phyloP scores from a whole-genome alignment of 2,797 vertebrate genomes.

The Momotus momota region DNA sequence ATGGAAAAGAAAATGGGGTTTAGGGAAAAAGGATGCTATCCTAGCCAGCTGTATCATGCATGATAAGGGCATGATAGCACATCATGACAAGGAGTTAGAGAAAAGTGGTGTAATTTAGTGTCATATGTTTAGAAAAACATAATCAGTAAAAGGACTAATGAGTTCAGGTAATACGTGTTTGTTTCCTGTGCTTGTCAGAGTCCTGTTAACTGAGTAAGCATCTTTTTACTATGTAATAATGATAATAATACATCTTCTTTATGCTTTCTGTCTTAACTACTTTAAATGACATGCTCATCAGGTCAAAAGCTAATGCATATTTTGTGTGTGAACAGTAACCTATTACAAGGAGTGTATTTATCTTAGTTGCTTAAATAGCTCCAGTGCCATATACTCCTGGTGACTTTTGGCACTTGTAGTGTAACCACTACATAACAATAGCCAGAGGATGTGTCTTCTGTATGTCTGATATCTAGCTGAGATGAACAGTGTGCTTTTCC shows the following conservation, averaged over 20 bases:
- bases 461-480: neutral
- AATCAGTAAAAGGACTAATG: neutral
- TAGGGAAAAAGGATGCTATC: neutral
- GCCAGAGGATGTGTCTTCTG: neutral
- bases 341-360: neutral
- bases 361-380: conserved; percentile 35
- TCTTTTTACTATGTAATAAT: neutral
- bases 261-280: neutral
- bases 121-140: neutral
- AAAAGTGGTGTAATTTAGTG: neutral
- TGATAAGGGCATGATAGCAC: neutral
- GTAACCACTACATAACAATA: neutral
- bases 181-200: neutral
- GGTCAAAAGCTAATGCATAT: conserved; percentile 55
- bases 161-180: neutral
- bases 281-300: neutral
- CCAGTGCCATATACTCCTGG: neutral
- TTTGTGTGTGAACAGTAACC: conserved; percentile 19
- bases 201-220: neutral
- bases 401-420: neutral
- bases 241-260: neutral
- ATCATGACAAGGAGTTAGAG: neutral
- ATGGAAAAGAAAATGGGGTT: neutral
- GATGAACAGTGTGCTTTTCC: neutral
- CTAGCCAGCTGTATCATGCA: neutral